phyloP scores from a whole-genome alignment of 2,113 vertebrate species.

The Bujurquina vittata region DNA sequence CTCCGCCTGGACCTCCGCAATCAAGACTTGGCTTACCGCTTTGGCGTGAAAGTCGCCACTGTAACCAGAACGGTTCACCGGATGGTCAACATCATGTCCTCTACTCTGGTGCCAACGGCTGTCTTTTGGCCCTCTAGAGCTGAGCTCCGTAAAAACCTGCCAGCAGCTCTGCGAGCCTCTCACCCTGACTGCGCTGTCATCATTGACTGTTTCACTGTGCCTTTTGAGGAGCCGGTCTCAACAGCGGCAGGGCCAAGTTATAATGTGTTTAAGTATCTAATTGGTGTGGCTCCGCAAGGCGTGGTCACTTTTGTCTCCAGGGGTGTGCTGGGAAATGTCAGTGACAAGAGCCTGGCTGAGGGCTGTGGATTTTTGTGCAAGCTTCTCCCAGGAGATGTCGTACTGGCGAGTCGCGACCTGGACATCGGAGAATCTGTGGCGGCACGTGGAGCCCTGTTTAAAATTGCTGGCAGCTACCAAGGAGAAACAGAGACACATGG shows the following conservation, averaged over 20 bases:
- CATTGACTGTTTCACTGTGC: conserved; percentile 79
- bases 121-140: conserved; percentile 81
- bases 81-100: conserved; percentile 81
- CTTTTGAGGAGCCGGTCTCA: conserved; percentile 68
- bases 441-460: conserved; percentile 70
- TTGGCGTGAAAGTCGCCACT: conserved; percentile 75
- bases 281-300: conserved; percentile 80
- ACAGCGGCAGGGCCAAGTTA: neutral
- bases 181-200: conserved; percentile 81
- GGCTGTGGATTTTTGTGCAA: conserved; percentile 79
- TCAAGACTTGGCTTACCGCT: conserved; percentile 81
- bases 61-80: conserved; percentile 76
- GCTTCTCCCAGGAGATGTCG: conserved; percentile 78
- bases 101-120: conserved; percentile 78
- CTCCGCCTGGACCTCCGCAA: conserved; percentile 80
- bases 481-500: neutral
- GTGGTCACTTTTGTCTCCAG: conserved; percentile 81
- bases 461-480: conserved; percentile 37
- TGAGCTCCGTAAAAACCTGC: conserved; percentile 80
- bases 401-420: conserved; percentile 71
- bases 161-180: conserved; percentile 63
- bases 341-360: conserved; percentile 75
- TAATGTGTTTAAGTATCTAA: conserved; percentile 78
- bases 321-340: conserved; percentile 73
- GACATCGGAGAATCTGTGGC: conserved; percentile 73